These are phyloP conservation scores for Pantherophis guttatus DNA, from an alignment of 2,113 vertebrate genomes.

Conservation along the genomic window DNA sequence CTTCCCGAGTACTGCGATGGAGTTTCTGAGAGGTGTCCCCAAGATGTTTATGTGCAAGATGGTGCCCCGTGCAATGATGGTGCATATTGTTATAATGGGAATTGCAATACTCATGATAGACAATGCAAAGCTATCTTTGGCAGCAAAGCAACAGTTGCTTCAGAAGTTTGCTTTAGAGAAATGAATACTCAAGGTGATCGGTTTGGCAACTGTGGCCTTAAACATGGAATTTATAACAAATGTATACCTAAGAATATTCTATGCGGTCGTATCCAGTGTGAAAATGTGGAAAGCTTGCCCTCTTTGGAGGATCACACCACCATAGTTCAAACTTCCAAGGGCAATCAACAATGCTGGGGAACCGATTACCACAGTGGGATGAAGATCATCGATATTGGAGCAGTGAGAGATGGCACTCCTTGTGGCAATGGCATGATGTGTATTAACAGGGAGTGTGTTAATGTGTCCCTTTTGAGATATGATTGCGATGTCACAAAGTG, in stretches of 20 bases:
- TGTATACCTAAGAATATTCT: conserved; percentile 13
- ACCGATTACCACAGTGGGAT: background rate
- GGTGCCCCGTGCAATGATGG: conserved; percentile 58
- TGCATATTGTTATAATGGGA: conserved; percentile 69
- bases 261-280: conserved; percentile 42
- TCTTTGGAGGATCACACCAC: background rate
- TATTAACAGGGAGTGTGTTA: accelerated
- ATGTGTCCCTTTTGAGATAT: background rate
- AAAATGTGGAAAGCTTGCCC: conserved; percentile 22
- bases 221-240: background rate
- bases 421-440: conserved; percentile 8
- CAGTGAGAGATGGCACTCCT: background rate
- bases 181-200: conserved; percentile 29
- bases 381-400: background rate
- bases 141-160: background rate
- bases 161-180: conserved; percentile 18
- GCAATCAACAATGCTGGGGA: conserved; percentile 5
- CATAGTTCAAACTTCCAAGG: conserved; percentile 22
- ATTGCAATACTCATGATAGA: conserved; percentile 65
- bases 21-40: conserved; percentile 62
- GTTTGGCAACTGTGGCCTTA: conserved; percentile 42
- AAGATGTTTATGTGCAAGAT: conserved; percentile 69
- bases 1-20: conserved; percentile 71
- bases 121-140: conserved; percentile 72
- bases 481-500: conserved; percentile 24